phyloP scores from a whole-genome alignment of 2,113 vertebrate species.

The Hiodon tergisus region DNA sequence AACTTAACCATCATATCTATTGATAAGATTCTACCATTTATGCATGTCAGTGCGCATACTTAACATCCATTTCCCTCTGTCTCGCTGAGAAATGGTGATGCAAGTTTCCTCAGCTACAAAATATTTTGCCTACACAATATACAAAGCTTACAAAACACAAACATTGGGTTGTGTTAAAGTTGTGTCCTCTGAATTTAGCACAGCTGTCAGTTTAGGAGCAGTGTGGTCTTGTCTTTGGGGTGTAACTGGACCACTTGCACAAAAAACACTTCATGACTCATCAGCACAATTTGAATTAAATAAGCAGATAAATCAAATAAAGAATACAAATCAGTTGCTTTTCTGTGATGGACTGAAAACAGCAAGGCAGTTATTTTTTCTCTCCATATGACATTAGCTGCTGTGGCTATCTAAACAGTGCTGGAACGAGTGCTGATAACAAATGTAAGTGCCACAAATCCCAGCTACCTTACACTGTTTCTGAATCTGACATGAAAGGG shows the following conservation, averaged over 20 bases:
- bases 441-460: background rate
- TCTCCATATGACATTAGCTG: background rate
- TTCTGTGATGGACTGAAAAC: background rate
- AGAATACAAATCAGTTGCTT: background rate
- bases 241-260: background rate
- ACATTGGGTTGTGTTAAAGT: too few relatives aligned
- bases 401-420: background rate
- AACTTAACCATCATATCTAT: background rate
- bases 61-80: too few relatives aligned
- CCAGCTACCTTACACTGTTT: background rate
- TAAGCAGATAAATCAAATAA: slow-evolving; percentile 18
- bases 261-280: background rate
- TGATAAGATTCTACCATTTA: too few relatives aligned
- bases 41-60: too few relatives aligned
- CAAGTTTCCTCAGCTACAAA: too few relatives aligned
- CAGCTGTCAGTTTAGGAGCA: background rate
- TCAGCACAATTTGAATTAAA: slow-evolving; percentile 5
- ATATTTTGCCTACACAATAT: too few relatives aligned
- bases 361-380: background rate
- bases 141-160: too few relatives aligned
- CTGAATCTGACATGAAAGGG: background rate
- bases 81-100: too few relatives aligned
- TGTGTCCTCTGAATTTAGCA: background rate
- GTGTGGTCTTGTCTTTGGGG: background rate
- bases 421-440: background rate